Percentiles rank a stretch among this genome's conserved stretches.
These are phyloP conservation scores for Spodoptera picta DNA, from an alignment of 2,888 invertebrate genomes.

Conservation along the genomic window DNA sequence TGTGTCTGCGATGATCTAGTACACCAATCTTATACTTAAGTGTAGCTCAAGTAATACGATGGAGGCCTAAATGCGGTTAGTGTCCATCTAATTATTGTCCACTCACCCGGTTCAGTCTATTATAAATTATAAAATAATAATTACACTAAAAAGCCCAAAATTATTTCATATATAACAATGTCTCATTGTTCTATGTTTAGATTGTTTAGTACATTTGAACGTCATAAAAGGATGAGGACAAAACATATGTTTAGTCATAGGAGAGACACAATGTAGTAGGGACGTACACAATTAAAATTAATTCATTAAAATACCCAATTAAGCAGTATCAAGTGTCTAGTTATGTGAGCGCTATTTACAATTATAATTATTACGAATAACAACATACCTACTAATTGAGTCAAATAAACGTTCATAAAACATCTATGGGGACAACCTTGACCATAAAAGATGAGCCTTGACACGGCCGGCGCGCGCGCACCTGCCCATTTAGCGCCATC, in stretches of 20 bases:
- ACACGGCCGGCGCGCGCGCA: slow-evolving; percentile 63
- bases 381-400: slow-evolving; percentile 43
- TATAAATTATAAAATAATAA: too few species aligned
- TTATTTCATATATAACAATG: too few species aligned
- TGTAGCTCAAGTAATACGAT: too few species aligned
- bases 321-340: slow-evolving; percentile 23
- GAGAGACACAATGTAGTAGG: slow-evolving; percentile 4
- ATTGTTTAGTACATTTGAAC: too few species aligned
- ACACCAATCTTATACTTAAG: not conserved
- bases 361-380: slow-evolving; percentile 42
- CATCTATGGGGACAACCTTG: slow-evolving; percentile 62
- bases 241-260: not conserved
- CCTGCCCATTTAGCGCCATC: slow-evolving; percentile 63
- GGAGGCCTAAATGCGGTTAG: too few species aligned
- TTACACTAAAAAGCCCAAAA: too few species aligned
- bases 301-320: slow-evolving; percentile 20
- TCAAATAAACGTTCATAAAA: slow-evolving; percentile 50
- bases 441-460: slow-evolving; percentile 68
- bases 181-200: too few species aligned
- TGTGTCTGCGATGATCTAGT: slow-evolving; percentile 24
- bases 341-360: slow-evolving; percentile 25
- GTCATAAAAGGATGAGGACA: not conserved
- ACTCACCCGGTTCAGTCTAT: too few species aligned
- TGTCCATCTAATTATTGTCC: too few species aligned
- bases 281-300: slow-evolving; percentile 23